Percentiles rank a stretch among this genome's conserved stretches.
These are phyloP conservation scores for Diadophis punctatus DNA, from an alignment of 2,113 vertebrate species.

Conservation along the genomic window DNA sequence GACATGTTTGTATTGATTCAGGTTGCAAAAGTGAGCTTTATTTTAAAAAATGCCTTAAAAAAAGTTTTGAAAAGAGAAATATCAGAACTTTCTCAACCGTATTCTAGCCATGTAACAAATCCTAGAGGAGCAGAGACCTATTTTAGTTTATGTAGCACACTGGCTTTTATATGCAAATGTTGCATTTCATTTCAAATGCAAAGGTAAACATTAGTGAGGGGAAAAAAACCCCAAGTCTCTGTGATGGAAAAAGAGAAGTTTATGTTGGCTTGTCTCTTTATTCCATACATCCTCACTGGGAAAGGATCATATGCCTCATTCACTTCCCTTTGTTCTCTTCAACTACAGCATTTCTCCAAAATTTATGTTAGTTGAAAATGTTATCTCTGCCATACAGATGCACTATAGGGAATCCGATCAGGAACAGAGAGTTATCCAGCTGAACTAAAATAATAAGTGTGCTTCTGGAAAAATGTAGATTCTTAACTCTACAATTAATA, in stretches of 20 bases:
- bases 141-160: background rate
- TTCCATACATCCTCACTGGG: background rate
- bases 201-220: background rate
- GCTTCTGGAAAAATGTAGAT: background rate
- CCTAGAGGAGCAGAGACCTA: constrained; percentile 1
- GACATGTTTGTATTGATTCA: background rate
- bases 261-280: background rate
- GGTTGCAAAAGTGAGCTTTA: background rate
- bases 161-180: background rate
- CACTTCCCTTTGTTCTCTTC: background rate
- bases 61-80: background rate
- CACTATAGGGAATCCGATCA: background rate
- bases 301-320: background rate
- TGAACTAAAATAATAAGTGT: background rate
- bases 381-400: constrained; percentile 2
- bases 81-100: background rate
- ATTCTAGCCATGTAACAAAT: background rate
- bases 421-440: constrained; percentile 16
- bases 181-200: background rate
- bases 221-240: background rate
- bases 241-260: background rate
- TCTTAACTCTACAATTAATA: constrained; percentile 1
- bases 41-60: background rate
- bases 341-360: background rate
- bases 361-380: constrained; percentile 12